phyloP scores from a whole-genome alignment of 2,888 invertebrate species.

The Catocala nupta region DNA sequence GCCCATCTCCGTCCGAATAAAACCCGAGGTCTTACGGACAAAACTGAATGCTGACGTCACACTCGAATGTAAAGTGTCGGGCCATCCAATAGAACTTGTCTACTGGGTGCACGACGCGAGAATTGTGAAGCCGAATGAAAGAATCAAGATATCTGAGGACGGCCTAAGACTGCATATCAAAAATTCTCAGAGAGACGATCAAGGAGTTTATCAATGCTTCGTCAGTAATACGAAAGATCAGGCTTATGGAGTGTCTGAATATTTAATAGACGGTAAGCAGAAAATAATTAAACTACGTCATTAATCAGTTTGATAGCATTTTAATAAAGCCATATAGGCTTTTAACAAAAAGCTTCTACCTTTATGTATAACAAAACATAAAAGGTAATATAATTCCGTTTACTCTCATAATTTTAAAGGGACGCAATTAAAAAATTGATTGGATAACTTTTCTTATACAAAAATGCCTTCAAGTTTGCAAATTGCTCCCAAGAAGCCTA shows the following conservation, averaged over 20 bases:
- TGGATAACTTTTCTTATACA: conserved; percentile 56
- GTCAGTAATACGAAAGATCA: conserved; percentile 95
- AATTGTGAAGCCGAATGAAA: conserved; percentile 87
- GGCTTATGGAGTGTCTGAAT: conserved; percentile 93
- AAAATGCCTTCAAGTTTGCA: conserved; percentile 54
- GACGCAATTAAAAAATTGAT: conserved; percentile 61
- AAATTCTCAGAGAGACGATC: conserved; percentile 92
- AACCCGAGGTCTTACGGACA: conserved; percentile 92
- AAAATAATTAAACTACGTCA: background rate
- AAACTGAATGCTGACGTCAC: conserved; percentile 94
- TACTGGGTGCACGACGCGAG: conserved; percentile 94
- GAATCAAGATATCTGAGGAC: conserved; percentile 85
- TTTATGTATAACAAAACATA: background rate
- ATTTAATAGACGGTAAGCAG: conserved; percentile 92
- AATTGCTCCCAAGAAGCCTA: conserved; percentile 39
- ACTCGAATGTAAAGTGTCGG: conserved; percentile 95
- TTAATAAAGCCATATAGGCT: background rate
- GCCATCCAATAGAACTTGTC: conserved; percentile 93
- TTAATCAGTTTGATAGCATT: too few species aligned
- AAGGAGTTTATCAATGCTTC: conserved; percentile 97
- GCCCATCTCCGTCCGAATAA: conserved; percentile 92
- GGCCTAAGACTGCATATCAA: conserved; percentile 87
- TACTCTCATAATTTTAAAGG: conserved; percentile 30
- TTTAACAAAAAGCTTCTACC: background rate
- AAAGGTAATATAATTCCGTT: conserved; percentile 12